Base-by-base conservation (phyloP, 1,140 invertebrate genomes). In the Drosophila quadrilineata region DNA sequence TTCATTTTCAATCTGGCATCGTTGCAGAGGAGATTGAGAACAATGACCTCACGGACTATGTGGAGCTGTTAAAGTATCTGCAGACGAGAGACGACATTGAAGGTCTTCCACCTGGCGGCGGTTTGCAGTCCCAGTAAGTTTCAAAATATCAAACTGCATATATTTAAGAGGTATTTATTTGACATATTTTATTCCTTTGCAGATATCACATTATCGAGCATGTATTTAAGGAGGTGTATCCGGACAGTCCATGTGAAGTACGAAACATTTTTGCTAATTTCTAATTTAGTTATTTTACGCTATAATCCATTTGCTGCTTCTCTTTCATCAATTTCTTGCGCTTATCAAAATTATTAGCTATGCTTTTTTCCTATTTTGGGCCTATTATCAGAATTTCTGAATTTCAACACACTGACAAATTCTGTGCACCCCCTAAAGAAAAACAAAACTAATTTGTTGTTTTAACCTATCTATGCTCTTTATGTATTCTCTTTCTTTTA, bases 181-280 rank as follows among this genome's bases (percentile, higher is more conserved):
- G 14, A 28, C 56, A 14, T 21, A 6, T 17, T 43, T 26, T 63
- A 45, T 58, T 43, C 16, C 36, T 52, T 71, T 69, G 16, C 68
- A 89, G 88, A 80, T 88, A 89, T 77, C 66, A 82, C 62, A 56
- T 89, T 67, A 89, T 89, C 56, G 80, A 89, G 71, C 79, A 72
- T 60, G 87, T 72, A 75, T 89, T 84, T 59, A 89, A 87, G 64
- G 75, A 87, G 66, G 36, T 80, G 56, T 88, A 66, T 52, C 88
- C 88, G 52, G 80, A 89, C 68, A 62, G 76, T 67, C 65, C 88
- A 73, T 89, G 88, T 82, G 77, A 88, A 88, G 88, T 89, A 89
- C 82, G 86, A 70, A 88, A 89, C 49, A 64, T 87, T 26, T 87
- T 87, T 58, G 22, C 48, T 12, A n/a, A 45, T 54, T 57, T 36